Evolutionary conservation across 2,888 invertebrate species (phyloP).

Genomic region (Nudaria mundana): DNA sequence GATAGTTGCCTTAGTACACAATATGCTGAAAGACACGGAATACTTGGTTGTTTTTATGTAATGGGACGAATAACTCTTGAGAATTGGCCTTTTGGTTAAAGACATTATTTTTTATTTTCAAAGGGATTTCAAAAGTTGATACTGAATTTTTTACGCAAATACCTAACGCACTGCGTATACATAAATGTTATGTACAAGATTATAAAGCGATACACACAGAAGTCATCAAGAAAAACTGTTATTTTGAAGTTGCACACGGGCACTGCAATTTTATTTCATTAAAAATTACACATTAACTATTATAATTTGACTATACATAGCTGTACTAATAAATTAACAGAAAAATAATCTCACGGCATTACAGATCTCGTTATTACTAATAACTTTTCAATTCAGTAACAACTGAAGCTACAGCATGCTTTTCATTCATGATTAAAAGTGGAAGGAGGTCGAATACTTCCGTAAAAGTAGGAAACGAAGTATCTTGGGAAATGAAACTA

Average conservation of each 20-base stretch:
- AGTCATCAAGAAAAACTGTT: background rate
- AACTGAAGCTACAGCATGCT: constrained; percentile 41
- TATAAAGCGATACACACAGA: too few relatives aligned
- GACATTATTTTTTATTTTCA: constrained; percentile 19
- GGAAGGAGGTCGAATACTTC: constrained; percentile 53
- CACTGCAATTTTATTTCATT: too few relatives aligned
- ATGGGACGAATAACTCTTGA: constrained; percentile 21
- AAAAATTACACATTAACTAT: too few relatives aligned
- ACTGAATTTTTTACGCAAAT: background rate
- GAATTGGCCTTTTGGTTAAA: constrained; percentile 12
- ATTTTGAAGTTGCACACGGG: too few relatives aligned
- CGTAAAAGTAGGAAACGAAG: constrained; percentile 53
- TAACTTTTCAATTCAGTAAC: too few relatives aligned
- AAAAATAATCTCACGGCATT: too few relatives aligned
- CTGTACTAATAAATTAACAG: too few relatives aligned
- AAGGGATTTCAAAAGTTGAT: constrained; percentile 7
- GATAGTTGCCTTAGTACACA: constrained; percentile 47
- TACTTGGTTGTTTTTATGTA: constrained; percentile 34
- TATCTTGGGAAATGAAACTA: constrained; percentile 55
- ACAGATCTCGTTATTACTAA: too few relatives aligned
- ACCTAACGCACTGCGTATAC: too few relatives aligned
- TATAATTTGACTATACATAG: too few relatives aligned
- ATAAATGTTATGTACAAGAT: too few relatives aligned
- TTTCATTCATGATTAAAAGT: constrained; percentile 63
- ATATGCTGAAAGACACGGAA: constrained; percentile 30